A percentile compares a stretch with the other conserved stretches of the same genome.
phyloP scores from a whole-genome alignment of 1,140 invertebrate genomes.

The Phocides pigmalion region DNA sequence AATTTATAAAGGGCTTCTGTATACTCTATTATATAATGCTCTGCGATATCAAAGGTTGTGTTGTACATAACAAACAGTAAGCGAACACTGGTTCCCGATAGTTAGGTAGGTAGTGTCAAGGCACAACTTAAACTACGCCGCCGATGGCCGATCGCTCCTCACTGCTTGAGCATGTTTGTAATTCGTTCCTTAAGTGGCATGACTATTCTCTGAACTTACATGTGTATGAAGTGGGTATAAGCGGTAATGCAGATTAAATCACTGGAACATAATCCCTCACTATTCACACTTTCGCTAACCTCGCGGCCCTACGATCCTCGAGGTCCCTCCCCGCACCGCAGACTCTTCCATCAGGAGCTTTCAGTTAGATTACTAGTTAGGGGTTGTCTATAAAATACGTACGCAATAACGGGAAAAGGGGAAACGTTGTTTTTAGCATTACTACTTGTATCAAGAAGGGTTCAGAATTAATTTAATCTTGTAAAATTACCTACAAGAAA shows the following conservation, averaged over 20 bases:
- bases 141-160: constrained; percentile 75
- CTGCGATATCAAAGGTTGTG: not conserved
- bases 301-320: constrained; percentile 65
- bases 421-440: constrained; percentile 10
- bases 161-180: constrained; percentile 80
- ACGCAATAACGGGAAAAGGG: constrained; percentile 4
- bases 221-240: constrained; percentile 74
- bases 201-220: constrained; percentile 72
- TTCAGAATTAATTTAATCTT: constrained; percentile 21
- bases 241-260: constrained; percentile 75
- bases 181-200: constrained; percentile 74
- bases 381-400: constrained; percentile 24
- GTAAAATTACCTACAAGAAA: not conserved
- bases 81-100: not conserved
- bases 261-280: constrained; percentile 66
- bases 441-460: constrained; percentile 4
- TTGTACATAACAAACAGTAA: not conserved
- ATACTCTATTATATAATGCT: no score
- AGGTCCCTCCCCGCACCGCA: constrained; percentile 66
- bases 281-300: constrained; percentile 73
- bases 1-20: not conserved
- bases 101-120: constrained; percentile 28
- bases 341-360: constrained; percentile 47
- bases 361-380: constrained; percentile 43
- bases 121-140: constrained; percentile 70